phyloP scores from a whole-genome alignment of 2,888 invertebrate species.

The Sarcophaga rosellei region DNA sequence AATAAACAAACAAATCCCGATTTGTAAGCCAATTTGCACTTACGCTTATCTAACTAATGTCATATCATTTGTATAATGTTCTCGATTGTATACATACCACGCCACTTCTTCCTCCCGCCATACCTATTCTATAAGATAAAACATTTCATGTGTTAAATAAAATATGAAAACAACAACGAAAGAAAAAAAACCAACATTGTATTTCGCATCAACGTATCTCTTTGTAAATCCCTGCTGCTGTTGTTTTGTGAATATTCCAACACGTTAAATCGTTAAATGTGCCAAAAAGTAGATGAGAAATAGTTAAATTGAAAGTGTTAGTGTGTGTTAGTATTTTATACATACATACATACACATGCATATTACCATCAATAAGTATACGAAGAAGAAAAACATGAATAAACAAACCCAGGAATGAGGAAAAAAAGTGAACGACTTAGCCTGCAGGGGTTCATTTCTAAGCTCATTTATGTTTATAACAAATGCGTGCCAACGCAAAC shows the following conservation, averaged over 20 bases:
- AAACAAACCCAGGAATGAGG: too few relatives aligned
- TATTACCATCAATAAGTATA: background rate
- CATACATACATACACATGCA: constrained; percentile 15
- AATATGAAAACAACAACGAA: constrained; percentile 36
- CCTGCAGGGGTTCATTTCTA: constrained; percentile 80
- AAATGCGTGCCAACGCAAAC: constrained; percentile 80
- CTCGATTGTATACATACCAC: constrained; percentile 70
- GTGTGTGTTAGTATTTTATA: constrained; percentile 20
- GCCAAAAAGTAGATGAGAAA: constrained; percentile 61
- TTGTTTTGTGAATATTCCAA: constrained; percentile 34
- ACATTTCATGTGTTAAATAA: constrained; percentile 51
- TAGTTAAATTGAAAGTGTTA: constrained; percentile 70
- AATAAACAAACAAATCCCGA: constrained; percentile 77
- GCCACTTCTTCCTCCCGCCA: background rate
- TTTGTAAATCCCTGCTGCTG: constrained; percentile 36
- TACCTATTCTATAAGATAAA: background rate
- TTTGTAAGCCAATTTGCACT: constrained; percentile 82
- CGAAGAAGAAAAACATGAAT: constrained; percentile 56
- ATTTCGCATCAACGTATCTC: background rate
- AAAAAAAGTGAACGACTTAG: constrained; percentile 67
- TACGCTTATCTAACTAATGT: constrained; percentile 82
- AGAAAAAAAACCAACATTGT: background rate
- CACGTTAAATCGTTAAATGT: constrained; percentile 42
- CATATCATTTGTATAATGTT: constrained; percentile 81
- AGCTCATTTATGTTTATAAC: constrained; percentile 81